Evolutionary conservation across 2,797 vertebrate species (phyloP).

Genomic region (Gymnopithys bicolor): DNA sequence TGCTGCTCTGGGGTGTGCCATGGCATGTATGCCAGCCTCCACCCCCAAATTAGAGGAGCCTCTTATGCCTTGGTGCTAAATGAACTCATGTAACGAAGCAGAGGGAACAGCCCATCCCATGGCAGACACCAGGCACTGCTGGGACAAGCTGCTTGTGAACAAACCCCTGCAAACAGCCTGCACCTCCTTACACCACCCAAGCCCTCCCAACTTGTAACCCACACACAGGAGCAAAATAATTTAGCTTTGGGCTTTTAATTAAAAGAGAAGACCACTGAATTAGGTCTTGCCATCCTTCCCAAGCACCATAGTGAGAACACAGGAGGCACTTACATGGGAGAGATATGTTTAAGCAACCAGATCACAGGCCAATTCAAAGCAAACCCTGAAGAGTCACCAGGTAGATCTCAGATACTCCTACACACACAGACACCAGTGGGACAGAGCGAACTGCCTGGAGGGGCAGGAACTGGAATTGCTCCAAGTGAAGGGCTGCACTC

Average conservation of each 20-base stretch:
- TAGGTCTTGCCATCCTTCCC: not conserved
- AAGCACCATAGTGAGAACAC: not conserved
- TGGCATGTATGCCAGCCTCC: rapidly evolving
- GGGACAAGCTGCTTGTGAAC: not conserved
- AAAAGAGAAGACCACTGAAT: not conserved
- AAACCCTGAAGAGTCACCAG: not conserved
- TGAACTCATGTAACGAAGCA: rapidly evolving
- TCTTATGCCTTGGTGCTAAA: not conserved
- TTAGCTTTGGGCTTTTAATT: not conserved
- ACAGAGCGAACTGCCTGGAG: not conserved
- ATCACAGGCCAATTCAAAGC: not conserved
- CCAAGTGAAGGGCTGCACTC: not conserved
- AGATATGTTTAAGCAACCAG: not conserved
- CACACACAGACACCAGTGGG: not conserved
- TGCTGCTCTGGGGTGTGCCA: not conserved
- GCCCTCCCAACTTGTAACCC: rapidly evolving
- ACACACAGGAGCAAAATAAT: not conserved
- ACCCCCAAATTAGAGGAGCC: not conserved
- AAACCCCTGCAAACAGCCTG: not conserved
- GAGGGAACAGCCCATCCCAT: not conserved
- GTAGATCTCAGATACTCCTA: not conserved
- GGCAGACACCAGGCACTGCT: not conserved
- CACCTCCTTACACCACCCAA: not conserved
- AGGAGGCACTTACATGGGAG: not conserved
- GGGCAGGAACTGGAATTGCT: not conserved